These are phyloP conservation scores for Melieria crassipennis DNA, from an alignment of 2,888 invertebrate species.

Conservation along the genomic window DNA sequence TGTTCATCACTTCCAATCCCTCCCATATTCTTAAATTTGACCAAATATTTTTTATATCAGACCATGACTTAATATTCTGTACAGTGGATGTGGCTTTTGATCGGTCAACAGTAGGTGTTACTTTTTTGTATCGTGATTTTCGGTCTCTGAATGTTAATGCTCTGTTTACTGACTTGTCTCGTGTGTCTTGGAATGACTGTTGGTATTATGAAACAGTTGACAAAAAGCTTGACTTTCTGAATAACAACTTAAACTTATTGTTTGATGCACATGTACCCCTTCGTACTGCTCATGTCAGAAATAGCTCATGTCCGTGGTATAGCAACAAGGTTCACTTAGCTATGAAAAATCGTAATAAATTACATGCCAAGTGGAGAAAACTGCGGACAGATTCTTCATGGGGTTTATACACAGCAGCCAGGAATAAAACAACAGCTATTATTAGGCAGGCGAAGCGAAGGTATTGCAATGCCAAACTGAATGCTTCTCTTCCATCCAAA, in stretches of 20 bases:
- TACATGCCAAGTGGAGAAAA: neutral
- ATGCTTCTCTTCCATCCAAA: slow-evolving; percentile 3
- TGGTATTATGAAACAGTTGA: slow-evolving; percentile 2
- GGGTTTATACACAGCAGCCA: neutral
- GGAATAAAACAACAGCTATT: neutral
- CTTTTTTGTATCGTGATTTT: neutral
- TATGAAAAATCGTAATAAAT: neutral
- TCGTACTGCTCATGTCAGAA: neutral
- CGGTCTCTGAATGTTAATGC: neutral
- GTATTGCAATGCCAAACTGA: neutral
- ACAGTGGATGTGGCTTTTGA: neutral
- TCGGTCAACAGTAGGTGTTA: neutral
- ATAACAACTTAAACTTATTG: neutral
- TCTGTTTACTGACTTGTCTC: neutral
- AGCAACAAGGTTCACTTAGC: neutral
- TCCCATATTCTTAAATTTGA: slow-evolving; percentile 12
- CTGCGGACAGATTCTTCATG: neutral
- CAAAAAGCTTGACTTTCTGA: neutral
- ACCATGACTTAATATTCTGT: slow-evolving; percentile 19
- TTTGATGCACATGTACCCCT: neutral
- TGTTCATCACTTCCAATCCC: slow-evolving; percentile 9
- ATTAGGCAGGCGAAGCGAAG: neutral
- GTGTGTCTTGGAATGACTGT: neutral
- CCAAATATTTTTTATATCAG: slow-evolving; percentile 16
- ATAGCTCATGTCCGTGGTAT: slow-evolving; percentile 1